Conservation (phyloP, 2,113 vertebrate genomes). For the Mirza zaza region DNA sequence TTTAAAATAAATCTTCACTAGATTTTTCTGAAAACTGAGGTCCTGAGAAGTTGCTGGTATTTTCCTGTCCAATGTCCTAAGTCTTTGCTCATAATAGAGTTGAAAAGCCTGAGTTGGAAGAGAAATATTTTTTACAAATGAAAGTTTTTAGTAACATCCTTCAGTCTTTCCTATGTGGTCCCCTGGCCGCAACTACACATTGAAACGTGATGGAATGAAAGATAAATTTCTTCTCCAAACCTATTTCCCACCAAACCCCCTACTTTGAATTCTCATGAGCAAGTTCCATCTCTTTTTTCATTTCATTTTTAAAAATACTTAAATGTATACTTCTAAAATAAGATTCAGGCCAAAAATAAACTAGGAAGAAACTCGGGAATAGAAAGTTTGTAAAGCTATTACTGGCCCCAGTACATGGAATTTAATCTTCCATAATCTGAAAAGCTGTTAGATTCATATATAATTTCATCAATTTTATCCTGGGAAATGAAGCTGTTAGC, state of each 20-base stretch:
- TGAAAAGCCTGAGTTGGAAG: not conserved
- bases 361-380: not conserved
- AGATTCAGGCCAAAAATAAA: not conserved
- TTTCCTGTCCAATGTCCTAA: not conserved
- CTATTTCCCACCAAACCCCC: not conserved
- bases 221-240: not conserved
- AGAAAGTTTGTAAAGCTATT: not conserved
- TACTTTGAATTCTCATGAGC: not conserved
- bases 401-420: not conserved
- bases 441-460: constrained; percentile 9
- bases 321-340: not conserved
- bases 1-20: not conserved
- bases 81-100: not conserved
- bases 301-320: not conserved
- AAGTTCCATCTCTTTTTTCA: not conserved
- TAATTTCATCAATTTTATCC: not conserved
- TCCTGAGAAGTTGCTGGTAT: not conserved
- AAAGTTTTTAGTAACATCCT: not conserved
- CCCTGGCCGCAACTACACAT: not conserved
- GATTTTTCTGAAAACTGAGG: not conserved
- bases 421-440: not conserved
- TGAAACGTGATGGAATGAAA: not conserved
- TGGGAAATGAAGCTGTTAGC: not conserved
- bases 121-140: not conserved
- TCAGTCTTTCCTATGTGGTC: not conserved